Conservation (phyloP, 2,888 invertebrate genomes). For the Petrolisthes cinctipes region DNA sequence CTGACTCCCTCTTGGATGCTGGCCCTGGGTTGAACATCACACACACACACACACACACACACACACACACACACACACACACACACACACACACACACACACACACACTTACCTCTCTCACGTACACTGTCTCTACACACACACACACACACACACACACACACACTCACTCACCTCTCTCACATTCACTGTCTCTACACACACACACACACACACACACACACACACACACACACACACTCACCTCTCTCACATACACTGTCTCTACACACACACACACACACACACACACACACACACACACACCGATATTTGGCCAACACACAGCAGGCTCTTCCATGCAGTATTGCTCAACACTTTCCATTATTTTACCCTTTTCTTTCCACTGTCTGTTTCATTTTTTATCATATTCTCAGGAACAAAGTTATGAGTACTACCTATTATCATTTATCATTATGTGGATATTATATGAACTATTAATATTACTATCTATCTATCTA, state of each 20-base stretch:
- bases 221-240: conserved; percentile 30
- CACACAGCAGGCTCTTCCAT: background rate
- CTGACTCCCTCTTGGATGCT: background rate
- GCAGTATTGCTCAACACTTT: too few relatives aligned
- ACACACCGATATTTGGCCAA: background rate
- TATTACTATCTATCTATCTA: background rate
- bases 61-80: conserved; percentile 26
- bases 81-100: conserved; percentile 23
- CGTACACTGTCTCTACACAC: too few relatives aligned
- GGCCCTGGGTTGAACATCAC: background rate
- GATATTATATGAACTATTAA: background rate
- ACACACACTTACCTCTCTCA: too few relatives aligned
- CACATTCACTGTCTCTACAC: background rate
- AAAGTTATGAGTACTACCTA: too few relatives aligned
- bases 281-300: conserved; percentile 32
- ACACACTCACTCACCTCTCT: background rate
- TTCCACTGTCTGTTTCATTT: background rate
- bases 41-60: conserved; percentile 19
- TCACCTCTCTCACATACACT: too few relatives aligned
- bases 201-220: conserved; percentile 24
- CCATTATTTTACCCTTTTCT: background rate
- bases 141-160: too few relatives aligned
- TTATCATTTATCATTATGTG: too few relatives aligned
- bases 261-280: conserved; percentile 31
- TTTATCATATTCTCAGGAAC: too few relatives aligned